A percentile compares a stretch with the other conserved stretches of the same genome.
phyloP scores from a whole-genome alignment of 2,113 vertebrate genomes.

The Aegithalos caudatus region DNA sequence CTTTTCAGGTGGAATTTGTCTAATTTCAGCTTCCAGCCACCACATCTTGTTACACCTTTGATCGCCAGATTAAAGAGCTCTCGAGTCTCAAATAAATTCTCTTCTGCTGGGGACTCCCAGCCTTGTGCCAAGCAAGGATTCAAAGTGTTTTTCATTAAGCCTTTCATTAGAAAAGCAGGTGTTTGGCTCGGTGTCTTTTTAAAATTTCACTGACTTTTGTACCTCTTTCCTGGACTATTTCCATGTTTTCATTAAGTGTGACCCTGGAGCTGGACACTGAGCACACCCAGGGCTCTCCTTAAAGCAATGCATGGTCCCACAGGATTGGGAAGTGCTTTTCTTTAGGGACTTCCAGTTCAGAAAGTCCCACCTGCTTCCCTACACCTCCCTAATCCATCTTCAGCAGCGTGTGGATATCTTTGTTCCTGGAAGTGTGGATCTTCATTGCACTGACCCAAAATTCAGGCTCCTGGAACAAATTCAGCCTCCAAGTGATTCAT shows the following conservation, averaged over 20 bases:
- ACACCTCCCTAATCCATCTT: background rate
- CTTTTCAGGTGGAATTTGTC: constrained; percentile 43
- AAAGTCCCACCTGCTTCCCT: background rate
- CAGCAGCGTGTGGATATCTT: background rate
- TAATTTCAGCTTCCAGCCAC: constrained; percentile 45
- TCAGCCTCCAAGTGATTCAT: background rate
- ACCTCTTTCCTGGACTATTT: background rate
- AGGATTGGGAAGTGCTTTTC: background rate
- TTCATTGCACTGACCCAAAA: background rate
- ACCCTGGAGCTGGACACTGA: background rate
- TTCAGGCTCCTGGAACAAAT: background rate
- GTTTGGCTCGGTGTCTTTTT: background rate
- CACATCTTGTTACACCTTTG: constrained; percentile 16
- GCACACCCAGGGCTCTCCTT: background rate
- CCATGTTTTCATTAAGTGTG: background rate
- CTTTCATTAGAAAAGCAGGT: background rate
- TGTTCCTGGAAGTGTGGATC: background rate
- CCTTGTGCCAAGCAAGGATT: constrained; percentile 4
- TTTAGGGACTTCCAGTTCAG: background rate
- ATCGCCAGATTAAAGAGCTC: constrained; percentile 48
- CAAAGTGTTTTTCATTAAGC: constrained; percentile 3
- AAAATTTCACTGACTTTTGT: background rate
- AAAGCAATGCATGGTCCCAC: background rate
- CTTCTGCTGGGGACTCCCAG: constrained; percentile 21
- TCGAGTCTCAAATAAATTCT: constrained; percentile 5